Conservation (phyloP, 2,888 invertebrate genomes). For the Labia minor region DNA sequence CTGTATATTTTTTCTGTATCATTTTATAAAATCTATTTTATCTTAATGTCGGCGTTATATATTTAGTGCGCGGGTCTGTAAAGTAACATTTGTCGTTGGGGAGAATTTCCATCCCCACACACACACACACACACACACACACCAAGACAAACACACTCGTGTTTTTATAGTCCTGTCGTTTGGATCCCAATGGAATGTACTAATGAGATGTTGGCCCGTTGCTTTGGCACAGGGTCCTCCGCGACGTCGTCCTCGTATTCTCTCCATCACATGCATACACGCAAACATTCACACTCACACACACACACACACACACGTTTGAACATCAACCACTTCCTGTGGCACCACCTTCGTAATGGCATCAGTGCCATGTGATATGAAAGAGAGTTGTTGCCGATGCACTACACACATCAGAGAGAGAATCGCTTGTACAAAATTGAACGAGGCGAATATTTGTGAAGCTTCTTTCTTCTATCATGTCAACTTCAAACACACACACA, state of each 20-base stretch:
- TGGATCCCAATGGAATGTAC: background rate
- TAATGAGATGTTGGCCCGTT: conserved; percentile 13
- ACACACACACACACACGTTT: background rate
- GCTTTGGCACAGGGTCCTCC: conserved; percentile 3
- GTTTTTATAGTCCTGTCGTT: conserved; percentile 13
- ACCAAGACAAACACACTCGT: no score
- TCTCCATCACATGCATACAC: background rate
- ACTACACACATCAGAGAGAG: background rate
- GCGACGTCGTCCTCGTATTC: conserved; percentile 13
- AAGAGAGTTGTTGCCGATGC: background rate
- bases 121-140: background rate
- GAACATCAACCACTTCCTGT: background rate
- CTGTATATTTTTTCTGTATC: background rate
- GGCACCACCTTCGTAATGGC: conserved; percentile 1
- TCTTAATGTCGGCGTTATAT: conserved; percentile 1
- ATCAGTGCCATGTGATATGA: conserved; percentile 1
- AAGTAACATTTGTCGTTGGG: conserved; percentile 13
- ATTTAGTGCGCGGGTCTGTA: conserved; percentile 3
- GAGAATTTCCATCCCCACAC: background rate
- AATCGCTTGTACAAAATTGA: background rate
- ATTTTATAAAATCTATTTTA: conserved; percentile 7
- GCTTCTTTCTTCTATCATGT: background rate
- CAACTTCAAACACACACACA: conserved; percentile 7
- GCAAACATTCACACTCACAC: background rate
- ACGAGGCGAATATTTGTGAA: conserved; percentile 13